A percentile compares a stretch with the other conserved stretches of the same genome.
Conservation (phyloP, 2,113 vertebrate genomes). For the Oryzias celebensis region DNA sequence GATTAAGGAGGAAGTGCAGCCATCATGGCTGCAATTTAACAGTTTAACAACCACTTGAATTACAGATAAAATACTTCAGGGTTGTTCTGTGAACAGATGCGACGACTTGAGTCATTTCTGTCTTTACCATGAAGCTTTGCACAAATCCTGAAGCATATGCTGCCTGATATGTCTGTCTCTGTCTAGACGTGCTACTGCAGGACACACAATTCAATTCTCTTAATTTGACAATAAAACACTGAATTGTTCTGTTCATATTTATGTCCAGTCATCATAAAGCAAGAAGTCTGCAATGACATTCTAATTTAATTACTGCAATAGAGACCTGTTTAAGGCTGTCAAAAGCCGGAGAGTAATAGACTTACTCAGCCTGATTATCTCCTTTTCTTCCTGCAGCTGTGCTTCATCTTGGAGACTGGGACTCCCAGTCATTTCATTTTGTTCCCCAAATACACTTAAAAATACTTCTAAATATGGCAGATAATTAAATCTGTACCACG, state of each 20-base stretch:
- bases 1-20: conserved; percentile 67
- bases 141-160: conserved; percentile 89
- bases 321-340: conserved; percentile 51
- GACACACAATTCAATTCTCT: conserved; percentile 82
- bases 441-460: conserved; percentile 59
- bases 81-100: conserved; percentile 88
- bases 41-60: conserved; percentile 92
- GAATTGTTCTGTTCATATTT: conserved; percentile 68
- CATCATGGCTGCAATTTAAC: conserved; percentile 80
- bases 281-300: conserved; percentile 79
- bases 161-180: conserved; percentile 82
- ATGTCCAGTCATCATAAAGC: conserved; percentile 66
- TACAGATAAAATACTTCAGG: conserved; percentile 89
- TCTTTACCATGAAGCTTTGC: conserved; percentile 87
- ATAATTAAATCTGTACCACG: conserved; percentile 69
- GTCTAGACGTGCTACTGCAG: conserved; percentile 87
- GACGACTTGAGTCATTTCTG: conserved; percentile 93
- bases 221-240: conserved; percentile 80
- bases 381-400: conserved; percentile 39
- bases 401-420: conserved; percentile 39
- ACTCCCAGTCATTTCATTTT: conserved; percentile 45
- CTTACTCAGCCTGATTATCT: conserved; percentile 54
- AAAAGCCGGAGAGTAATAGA: conserved; percentile 43
- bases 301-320: conserved; percentile 88
- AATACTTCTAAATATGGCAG: conserved; percentile 69